These are phyloP conservation scores for Drosophila algonquin DNA, from an alignment of 2,888 invertebrate species.

Conservation along the genomic window DNA sequence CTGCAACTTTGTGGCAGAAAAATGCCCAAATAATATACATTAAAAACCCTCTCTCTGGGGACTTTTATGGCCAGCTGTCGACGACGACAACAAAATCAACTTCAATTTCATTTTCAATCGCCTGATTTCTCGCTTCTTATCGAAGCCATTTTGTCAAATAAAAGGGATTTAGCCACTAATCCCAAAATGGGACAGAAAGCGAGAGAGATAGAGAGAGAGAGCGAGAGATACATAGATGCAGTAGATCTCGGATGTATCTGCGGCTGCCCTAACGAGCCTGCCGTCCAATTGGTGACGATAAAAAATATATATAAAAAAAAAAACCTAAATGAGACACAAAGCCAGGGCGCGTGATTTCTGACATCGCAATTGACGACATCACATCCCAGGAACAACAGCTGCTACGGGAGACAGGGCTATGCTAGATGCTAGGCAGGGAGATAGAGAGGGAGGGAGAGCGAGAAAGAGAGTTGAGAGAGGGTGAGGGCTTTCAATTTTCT, in stretches of 20 bases:
- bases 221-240: slow-evolving; percentile 5
- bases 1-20: slow-evolving; percentile 54
- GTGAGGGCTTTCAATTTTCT: slow-evolving; percentile 61
- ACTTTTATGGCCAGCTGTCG: slow-evolving; percentile 63
- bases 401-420: slow-evolving; percentile 28
- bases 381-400: slow-evolving; percentile 62
- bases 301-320: slow-evolving; percentile 16
- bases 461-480: slow-evolving; percentile 28
- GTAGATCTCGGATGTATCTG: slow-evolving; percentile 33
- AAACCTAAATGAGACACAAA: slow-evolving; percentile 32
- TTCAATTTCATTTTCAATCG: slow-evolving; percentile 59
- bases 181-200: slow-evolving; percentile 65
- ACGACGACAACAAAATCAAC: slow-evolving; percentile 67
- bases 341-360: slow-evolving; percentile 66
- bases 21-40: not conserved
- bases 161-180: slow-evolving; percentile 75
- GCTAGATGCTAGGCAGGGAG: slow-evolving; percentile 10
- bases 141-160: slow-evolving; percentile 75
- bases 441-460: slow-evolving; percentile 18
- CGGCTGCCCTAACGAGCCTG: slow-evolving; percentile 46
- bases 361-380: slow-evolving; percentile 75
- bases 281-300: slow-evolving; percentile 56
- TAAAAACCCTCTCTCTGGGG: not conserved
- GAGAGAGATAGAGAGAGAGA: slow-evolving; percentile 20
- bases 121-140: slow-evolving; percentile 54